Base-by-base conservation (phyloP, 2,113 vertebrate genomes). In the Verasper variegatus region DNA sequence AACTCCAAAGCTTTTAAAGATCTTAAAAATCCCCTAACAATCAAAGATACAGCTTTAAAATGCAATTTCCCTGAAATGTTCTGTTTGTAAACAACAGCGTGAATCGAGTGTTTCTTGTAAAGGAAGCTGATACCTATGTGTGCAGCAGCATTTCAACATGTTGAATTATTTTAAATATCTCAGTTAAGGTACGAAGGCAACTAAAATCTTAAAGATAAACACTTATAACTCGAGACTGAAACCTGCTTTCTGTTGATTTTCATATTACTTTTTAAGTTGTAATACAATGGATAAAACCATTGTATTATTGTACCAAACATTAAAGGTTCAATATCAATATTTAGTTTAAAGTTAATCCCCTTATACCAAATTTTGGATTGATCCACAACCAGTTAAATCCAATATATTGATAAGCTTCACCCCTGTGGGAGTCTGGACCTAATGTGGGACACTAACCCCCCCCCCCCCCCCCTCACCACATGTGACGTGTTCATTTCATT, bases 401-500 rank as follows among this genome's bases (percentile, higher is more conserved):
- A 56, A 24, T 24, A 14, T 21, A n/a, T n/a, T 11, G 13, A 47
- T 17, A 14, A 47, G 45, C 3, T 47, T 15, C 45, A 15, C 45
- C 15, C 20, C 21, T n/a, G 51, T 35, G 47, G 47, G 15, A 23
- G 1, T 21, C n/a, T 23, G 54, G 51, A 54, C 51, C 4, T 21
- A 5, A 54, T 54, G 20, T 40, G 37, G 10, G 37, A 12, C 37
- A 11, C 9, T 40, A 40, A 40, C 51, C 54, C 24, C 54, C n/a
- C 1, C 11, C 20, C 7, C 12, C 2, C 2, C 54, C 8, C 1
- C 54, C 76, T 70, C 52, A 26, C 26, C 70, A 86, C 67, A 80
- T 60, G 61, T 85, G 74, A 65, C 54, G 68, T 57, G 45, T 78
- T 80, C 62, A 77, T 84, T 79, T 72, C 74, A 79, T 85, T 74